phyloP scores from a whole-genome alignment of 2,888 invertebrate species.

The Keiferia lycopersicella region DNA sequence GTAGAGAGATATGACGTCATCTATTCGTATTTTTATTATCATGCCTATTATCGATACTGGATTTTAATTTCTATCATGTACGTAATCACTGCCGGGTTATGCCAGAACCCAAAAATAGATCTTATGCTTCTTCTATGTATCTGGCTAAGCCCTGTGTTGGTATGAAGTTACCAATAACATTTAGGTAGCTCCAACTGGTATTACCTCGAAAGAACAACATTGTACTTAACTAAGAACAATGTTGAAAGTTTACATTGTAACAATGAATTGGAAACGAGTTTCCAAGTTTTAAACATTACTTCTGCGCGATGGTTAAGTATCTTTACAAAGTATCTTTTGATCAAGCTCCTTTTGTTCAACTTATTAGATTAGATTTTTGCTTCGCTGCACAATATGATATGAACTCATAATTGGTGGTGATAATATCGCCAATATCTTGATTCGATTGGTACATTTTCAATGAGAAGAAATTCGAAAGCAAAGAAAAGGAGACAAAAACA shows the following conservation, averaged over 20 bases:
- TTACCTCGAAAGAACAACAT: conserved; percentile 15
- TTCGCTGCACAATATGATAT: background rate
- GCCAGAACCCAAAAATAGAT: too few species aligned
- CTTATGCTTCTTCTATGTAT: background rate
- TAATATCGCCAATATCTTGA: too few species aligned
- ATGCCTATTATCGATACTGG: too few species aligned
- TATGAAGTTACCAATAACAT: background rate
- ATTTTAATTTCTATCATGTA: too few species aligned
- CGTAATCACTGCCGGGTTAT: too few species aligned
- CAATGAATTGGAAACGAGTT: conserved; percentile 19
- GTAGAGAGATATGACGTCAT: too few species aligned
- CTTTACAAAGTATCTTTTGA: conserved; percentile 12
- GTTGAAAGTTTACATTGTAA: conserved; percentile 15
- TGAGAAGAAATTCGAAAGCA: too few species aligned
- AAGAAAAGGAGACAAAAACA: too few species aligned
- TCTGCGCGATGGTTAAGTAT: conserved; percentile 10
- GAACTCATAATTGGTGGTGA: too few species aligned
- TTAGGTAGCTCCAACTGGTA: background rate
- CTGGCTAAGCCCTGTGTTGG: too few species aligned
- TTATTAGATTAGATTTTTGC: background rate
- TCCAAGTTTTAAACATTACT: conserved; percentile 18
- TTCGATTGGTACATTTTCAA: too few species aligned
- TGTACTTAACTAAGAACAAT: conserved; percentile 8
- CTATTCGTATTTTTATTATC: too few species aligned
- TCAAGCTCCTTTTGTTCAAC: conserved; percentile 4